These are phyloP conservation scores for Diphyllodes magnificus DNA, from an alignment of 2,113 vertebrate species.

Conservation along the genomic window DNA sequence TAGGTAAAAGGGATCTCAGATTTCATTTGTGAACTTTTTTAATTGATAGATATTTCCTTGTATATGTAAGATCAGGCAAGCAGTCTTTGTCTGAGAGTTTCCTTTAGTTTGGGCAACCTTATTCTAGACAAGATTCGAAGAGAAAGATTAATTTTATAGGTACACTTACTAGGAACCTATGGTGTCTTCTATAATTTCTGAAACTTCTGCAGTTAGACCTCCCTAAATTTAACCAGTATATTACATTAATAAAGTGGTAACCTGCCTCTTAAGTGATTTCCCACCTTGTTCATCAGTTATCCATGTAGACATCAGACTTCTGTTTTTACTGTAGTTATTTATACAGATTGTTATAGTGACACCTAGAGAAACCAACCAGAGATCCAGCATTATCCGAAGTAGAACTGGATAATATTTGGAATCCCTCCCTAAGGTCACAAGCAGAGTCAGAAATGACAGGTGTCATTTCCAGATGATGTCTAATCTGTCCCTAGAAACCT, in stretches of 20 bases:
- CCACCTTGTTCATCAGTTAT: neutral
- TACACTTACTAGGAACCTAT: neutral
- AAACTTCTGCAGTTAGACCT: neutral
- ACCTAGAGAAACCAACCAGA: slow-evolving; percentile 1
- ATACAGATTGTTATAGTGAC: slow-evolving; percentile 6
- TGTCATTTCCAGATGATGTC: neutral
- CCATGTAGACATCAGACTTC: neutral
- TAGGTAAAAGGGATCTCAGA: neutral
- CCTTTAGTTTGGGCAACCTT: neutral
- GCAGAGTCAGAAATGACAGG: neutral
- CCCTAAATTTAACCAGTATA: neutral
- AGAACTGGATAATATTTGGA: neutral
- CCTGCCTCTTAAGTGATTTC: neutral
- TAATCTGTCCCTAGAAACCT: neutral
- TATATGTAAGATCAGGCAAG: neutral
- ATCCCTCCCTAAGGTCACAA: neutral
- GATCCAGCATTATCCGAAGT: neutral
- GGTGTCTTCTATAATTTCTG: neutral
- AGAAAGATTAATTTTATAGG: neutral
- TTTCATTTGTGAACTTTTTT: neutral
- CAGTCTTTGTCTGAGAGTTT: neutral
- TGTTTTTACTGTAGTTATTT: neutral
- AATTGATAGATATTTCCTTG: neutral
- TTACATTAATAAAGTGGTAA: neutral
- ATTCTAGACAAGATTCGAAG: neutral